Conservation (phyloP, 2,888 invertebrate species). For the Formica aserva region DNA sequence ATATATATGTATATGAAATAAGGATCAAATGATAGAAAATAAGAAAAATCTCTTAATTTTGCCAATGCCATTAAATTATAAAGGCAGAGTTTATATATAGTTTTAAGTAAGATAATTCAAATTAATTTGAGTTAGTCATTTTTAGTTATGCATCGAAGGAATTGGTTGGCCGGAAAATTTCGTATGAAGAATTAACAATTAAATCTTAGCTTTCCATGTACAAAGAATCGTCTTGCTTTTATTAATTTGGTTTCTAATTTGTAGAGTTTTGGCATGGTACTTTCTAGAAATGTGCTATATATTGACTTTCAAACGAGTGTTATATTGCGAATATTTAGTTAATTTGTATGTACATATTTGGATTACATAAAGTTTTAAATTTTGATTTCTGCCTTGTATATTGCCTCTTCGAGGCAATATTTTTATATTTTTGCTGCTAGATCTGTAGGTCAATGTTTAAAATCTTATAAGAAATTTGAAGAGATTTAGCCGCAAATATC, state of each 20-base stretch:
- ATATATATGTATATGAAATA: background rate
- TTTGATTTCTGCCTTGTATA: background rate
- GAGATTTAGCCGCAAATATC: background rate
- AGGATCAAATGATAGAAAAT: background rate
- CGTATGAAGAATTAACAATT: background rate
- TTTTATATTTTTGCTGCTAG: background rate
- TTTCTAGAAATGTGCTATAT: constrained; percentile 2
- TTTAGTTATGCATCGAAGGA: background rate
- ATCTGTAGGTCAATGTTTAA: background rate
- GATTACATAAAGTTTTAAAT: background rate
- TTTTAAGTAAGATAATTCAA: background rate
- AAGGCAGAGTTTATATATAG: background rate
- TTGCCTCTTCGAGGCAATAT: background rate
- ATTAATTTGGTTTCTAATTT: background rate
- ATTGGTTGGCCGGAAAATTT: background rate
- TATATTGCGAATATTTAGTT: background rate
- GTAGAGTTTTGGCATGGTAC: constrained; percentile 21
- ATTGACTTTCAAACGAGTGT: background rate
- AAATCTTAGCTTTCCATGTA: background rate
- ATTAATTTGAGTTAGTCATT: background rate
- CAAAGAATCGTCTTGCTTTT: background rate
- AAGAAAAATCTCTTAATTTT: background rate
- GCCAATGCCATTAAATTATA: background rate
- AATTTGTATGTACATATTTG: background rate
- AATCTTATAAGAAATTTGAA: constrained; percentile 3